Conservation (phyloP, 2,888 invertebrate genomes). For the Pimpla rufipes region DNA sequence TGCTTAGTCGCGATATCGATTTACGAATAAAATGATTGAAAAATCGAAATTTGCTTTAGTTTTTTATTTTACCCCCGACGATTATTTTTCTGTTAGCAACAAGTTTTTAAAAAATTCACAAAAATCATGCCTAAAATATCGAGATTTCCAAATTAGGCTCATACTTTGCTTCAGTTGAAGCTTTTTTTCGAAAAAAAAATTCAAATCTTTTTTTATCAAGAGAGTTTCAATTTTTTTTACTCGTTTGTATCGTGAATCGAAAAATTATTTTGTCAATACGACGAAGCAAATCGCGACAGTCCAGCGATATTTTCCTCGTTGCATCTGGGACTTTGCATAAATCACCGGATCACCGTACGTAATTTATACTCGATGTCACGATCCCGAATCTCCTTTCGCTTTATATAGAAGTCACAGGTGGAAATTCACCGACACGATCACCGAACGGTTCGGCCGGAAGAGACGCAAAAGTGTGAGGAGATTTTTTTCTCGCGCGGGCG, state of each 20-base stretch:
- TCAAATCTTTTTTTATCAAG: neutral
- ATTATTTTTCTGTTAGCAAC: neutral
- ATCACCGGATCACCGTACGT: slow-evolving; percentile 14
- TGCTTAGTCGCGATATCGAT: slow-evolving; percentile 45
- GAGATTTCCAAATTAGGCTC: too few relatives aligned
- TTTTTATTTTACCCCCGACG: slow-evolving; percentile 7
- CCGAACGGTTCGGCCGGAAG: neutral
- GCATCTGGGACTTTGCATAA: slow-evolving; percentile 31
- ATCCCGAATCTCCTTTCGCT: slow-evolving; percentile 18
- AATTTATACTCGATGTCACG: slow-evolving; percentile 10
- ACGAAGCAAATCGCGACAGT: slow-evolving; percentile 1
- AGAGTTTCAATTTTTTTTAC: neutral
- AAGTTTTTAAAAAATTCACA: too few relatives aligned
- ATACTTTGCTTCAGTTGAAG: too few relatives aligned
- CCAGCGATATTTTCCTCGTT: neutral
- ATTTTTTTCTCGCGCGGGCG: neutral
- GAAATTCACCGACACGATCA: neutral
- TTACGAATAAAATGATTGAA: slow-evolving; percentile 50
- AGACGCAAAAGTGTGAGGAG: neutral
- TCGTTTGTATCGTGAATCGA: neutral
- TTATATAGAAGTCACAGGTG: neutral
- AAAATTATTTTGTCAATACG: neutral
- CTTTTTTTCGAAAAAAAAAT: neutral
- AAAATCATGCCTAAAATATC: too few relatives aligned
- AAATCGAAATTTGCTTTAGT: slow-evolving; percentile 17